These are phyloP conservation scores for Ammodytes marinus DNA, from an alignment of 2,113 vertebrate genomes.

Conservation along the genomic window DNA sequence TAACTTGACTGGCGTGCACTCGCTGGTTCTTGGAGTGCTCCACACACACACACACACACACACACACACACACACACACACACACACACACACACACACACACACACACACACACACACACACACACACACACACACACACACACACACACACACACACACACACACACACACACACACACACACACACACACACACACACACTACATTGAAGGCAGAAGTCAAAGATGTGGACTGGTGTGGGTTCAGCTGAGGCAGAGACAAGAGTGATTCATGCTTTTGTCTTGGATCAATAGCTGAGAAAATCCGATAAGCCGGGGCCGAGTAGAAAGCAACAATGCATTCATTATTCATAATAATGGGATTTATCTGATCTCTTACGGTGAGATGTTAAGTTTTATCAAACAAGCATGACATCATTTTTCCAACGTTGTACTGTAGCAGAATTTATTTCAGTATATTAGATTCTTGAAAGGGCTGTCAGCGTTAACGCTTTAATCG, in stretches of 20 bases:
- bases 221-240: background rate
- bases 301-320: background rate
- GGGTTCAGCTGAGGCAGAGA: constrained; percentile 12
- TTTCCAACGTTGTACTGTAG: background rate
- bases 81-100: no score
- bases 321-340: constrained; percentile 15
- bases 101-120: no score
- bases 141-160: no score
- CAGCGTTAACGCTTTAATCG: no score
- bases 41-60: background rate
- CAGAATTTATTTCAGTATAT: background rate
- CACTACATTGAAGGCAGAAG: background rate
- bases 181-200: no score
- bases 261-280: constrained; percentile 3
- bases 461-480: background rate
- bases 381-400: constrained; percentile 6
- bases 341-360: constrained; percentile 40
- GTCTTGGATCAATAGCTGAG: constrained; percentile 16
- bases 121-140: no score
- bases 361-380: constrained; percentile 8
- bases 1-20: constrained; percentile 41
- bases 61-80: no score
- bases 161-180: no score
- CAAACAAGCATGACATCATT: background rate
- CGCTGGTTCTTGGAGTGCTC: constrained; percentile 28